Evolutionary conservation across 2,888 invertebrate genomes (phyloP).

Genomic region (Ophion ellenae): DNA sequence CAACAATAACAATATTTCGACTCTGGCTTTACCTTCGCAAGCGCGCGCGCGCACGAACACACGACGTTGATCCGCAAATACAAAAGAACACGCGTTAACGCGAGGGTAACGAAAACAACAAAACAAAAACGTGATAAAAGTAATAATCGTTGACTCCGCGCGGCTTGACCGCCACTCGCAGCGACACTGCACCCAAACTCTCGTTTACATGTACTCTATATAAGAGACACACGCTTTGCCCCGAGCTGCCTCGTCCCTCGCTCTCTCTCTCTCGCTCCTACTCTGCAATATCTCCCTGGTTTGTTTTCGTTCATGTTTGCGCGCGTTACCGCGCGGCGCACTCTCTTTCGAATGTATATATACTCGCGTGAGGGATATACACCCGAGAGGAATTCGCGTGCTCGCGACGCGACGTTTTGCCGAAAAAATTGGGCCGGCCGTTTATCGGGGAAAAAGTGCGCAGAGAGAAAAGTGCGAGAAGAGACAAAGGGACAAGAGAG

Average conservation of each 20-base stretch:
- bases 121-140: background rate
- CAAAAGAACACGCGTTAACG: background rate
- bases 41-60: too few species aligned
- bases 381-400: too few species aligned
- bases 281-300: slow-evolving; percentile 21
- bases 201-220: slow-evolving; percentile 36
- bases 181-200: slow-evolving; percentile 54
- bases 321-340: background rate
- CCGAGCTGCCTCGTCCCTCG: slow-evolving; percentile 3
- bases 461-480: too few species aligned
- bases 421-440: too few species aligned
- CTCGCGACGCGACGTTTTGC: too few species aligned
- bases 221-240: slow-evolving; percentile 9
- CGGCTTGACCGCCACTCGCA: slow-evolving; percentile 20
- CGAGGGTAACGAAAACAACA: background rate
- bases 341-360: background rate
- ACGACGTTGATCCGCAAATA: background rate
- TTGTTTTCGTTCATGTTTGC: slow-evolving; percentile 31
- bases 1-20: background rate
- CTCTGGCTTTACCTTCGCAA: background rate
- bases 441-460: background rate
- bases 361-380: background rate
- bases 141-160: background rate
- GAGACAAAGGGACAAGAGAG: background rate
- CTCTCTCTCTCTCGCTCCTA: slow-evolving; percentile 6